Evolutionary conservation across 2,888 invertebrate genomes (phyloP).

Genomic region (Thelaira solivaga): DNA sequence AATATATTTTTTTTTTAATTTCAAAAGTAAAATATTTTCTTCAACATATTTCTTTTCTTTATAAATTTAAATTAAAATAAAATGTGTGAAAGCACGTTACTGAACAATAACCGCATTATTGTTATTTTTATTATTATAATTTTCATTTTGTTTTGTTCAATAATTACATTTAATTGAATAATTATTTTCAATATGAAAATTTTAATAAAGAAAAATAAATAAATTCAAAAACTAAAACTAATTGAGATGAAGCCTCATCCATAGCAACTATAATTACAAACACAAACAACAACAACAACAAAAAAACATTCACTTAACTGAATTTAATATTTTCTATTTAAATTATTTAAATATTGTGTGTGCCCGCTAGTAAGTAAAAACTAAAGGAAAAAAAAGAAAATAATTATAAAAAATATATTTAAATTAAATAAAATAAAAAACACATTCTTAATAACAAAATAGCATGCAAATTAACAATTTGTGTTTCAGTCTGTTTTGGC

Average conservation of each 20-base stretch:
- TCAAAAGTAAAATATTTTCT: too few species aligned
- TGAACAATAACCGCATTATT: conserved; percentile 5
- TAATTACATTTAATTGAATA: conserved; percentile 54
- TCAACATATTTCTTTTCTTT: not conserved
- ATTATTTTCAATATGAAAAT: conserved; percentile 49
- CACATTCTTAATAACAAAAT: conserved; percentile 62
- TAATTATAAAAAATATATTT: conserved; percentile 19
- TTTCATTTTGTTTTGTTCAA: not conserved
- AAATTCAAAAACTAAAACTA: not conserved
- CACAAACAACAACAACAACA: too few species aligned
- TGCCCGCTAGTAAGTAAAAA: not conserved
- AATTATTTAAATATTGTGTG: too few species aligned
- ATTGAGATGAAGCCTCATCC: conserved; percentile 25
- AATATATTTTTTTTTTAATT: too few species aligned
- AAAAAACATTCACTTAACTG: too few species aligned
- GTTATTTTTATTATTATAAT: not conserved
- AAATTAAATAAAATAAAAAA: conserved; percentile 9
- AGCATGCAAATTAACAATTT: conserved; percentile 64
- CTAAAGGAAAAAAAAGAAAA: conserved; percentile 4
- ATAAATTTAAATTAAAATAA: not conserved
- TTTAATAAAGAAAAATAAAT: conserved; percentile 11
- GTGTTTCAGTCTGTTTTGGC: conserved; percentile 50
- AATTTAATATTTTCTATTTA: too few species aligned
- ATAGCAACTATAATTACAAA: too few species aligned
- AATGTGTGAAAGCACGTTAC: conserved; percentile 38